These are phyloP conservation scores for Hemistola chrysoprasaria DNA, from an alignment of 2,888 invertebrate genomes.

Conservation along the genomic window DNA sequence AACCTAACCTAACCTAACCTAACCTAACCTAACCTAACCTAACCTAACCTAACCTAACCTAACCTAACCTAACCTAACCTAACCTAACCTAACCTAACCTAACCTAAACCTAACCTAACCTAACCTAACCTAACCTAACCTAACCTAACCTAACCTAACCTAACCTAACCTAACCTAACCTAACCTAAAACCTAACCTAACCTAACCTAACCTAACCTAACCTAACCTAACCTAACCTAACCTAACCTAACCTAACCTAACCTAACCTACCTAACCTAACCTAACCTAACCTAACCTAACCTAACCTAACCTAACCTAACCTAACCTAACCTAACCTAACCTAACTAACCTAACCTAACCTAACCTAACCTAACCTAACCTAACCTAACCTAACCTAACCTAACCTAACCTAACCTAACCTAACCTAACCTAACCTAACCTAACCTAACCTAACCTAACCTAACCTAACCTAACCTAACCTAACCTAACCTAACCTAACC, in stretches of 20 bases:
- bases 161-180: constrained; percentile 7
- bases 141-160: constrained; percentile 7
- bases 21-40: constrained; percentile 13
- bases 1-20: constrained; percentile 12
- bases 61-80: constrained; percentile 12
- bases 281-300: constrained; percentile 10
- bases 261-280: constrained; percentile 9
- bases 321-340: constrained; percentile 16
- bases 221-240: constrained; percentile 10
- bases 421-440: constrained; percentile 9
- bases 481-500: constrained; percentile 12
- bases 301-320: constrained; percentile 11
- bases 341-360: constrained; percentile 17
- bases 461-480: constrained; percentile 9
- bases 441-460: constrained; percentile 12
- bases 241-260: constrained; percentile 10
- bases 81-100: constrained; percentile 9
- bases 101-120: constrained; percentile 13
- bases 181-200: constrained; percentile 10
- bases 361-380: constrained; percentile 10
- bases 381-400: constrained; percentile 13
- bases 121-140: constrained; percentile 11
- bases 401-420: constrained; percentile 10
- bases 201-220: constrained; percentile 11
- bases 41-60: constrained; percentile 11